Base-by-base conservation (phyloP, 1,140 invertebrate species). In the Drosophila serrata region DNA sequence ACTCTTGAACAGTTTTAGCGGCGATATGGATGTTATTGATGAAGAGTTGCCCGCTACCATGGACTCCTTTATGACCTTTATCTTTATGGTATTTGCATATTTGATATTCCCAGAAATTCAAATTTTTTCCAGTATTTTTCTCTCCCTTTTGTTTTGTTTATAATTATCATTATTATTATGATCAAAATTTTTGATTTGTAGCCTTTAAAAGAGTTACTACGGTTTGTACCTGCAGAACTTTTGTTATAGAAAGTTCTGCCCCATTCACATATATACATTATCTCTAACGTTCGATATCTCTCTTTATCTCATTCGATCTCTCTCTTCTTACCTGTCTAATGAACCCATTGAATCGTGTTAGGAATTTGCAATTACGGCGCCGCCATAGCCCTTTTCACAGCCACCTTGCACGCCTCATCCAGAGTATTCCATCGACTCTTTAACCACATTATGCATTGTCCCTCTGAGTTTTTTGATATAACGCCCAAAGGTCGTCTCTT, bases 1-100 rank as follows among this genome's bases (percentile, higher is more conserved):
- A 88, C 95, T 98, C 85, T 93, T 98, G 80, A 98, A 97, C 94
- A 94, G 96, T 82, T 98, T 98, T 93, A 95, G 95, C 93, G 97
- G 96, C 93, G 97, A 97, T 94, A 94, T 97, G 75, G 96, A 97
- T 92, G 94, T 95, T 76, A 93, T 97, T 90, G 96, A 97, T 94
- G 96, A 95, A 90, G 95, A 95, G 90, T 93, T 97, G 90, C 96
- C 96, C 49, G 94, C 94, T 93, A 95, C 95, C 74, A 92, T 97
- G 82, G 93, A 95, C 92, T 95, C 94, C 74, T 96, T 95, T 95
- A 94, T 95, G 82, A 94, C 94, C 76, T 95, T 95, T 93, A 95
- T 96, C 82, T 95, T 94, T 94, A 93, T 94, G 95, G 96, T 96
- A 96, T 82, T 84, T 81, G 55, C 58, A 73, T 53, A 74, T 67